These are phyloP conservation scores for Lymantria dispar DNA, from an alignment of 2,888 invertebrate genomes.

Conservation along the genomic window DNA sequence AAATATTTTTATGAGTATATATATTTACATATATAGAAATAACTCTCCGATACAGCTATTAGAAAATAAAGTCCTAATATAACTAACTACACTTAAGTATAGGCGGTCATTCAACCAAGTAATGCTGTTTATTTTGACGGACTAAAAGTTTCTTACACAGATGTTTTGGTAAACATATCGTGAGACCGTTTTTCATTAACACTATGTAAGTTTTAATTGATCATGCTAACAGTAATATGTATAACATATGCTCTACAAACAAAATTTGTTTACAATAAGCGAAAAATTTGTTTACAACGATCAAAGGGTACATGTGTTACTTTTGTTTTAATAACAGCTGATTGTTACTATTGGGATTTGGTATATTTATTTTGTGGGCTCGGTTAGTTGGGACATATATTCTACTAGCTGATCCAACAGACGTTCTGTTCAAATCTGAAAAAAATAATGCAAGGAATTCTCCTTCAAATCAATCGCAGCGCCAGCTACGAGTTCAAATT, in stretches of 20 bases:
- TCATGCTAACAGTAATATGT: background rate
- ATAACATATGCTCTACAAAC: background rate
- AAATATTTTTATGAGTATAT: too few species aligned
- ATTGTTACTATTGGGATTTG: background rate
- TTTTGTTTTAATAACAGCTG: background rate
- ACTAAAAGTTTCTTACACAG: background rate
- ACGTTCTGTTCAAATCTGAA: too few species aligned
- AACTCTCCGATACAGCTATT: too few species aligned
- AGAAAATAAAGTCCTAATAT: too few species aligned
- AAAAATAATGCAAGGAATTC: too few species aligned
- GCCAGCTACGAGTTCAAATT: too few species aligned
- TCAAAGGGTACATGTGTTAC: background rate
- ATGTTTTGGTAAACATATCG: background rate
- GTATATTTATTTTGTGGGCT: too few species aligned
- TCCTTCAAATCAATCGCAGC: too few species aligned
- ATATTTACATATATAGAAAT: too few species aligned
- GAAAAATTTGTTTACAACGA: background rate
- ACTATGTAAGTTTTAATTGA: background rate
- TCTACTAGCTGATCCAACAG: too few species aligned
- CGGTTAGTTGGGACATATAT: too few species aligned
- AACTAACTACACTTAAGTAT: too few species aligned
- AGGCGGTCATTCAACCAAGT: background rate
- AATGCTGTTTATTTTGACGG: background rate
- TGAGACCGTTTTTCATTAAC: background rate
- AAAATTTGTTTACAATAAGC: background rate